These are phyloP conservation scores for Rhynchophorus ferrugineus DNA, from an alignment of 1,140 invertebrate genomes.

Conservation along the genomic window DNA sequence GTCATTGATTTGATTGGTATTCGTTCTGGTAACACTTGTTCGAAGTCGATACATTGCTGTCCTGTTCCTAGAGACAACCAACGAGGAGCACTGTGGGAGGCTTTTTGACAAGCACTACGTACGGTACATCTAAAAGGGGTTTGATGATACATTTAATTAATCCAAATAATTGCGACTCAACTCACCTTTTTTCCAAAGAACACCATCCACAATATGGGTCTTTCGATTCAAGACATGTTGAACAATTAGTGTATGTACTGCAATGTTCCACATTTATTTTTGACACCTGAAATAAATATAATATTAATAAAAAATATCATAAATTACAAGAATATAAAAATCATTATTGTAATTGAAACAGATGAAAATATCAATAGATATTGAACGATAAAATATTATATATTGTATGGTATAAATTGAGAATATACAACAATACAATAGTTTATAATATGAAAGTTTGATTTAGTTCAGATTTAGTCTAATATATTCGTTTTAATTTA, in stretches of 20 bases:
- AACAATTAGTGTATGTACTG: conserved; percentile 80
- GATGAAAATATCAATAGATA: too few species aligned
- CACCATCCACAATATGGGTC: conserved; percentile 99
- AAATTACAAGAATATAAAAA: too few species aligned
- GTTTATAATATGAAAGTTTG: too few species aligned
- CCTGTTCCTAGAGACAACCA: conserved; percentile 89
- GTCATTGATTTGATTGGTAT: conserved; percentile 80
- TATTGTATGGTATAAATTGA: too few species aligned
- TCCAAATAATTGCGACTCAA: conserved; percentile 2
- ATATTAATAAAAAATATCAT: too few species aligned
- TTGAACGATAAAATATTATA: too few species aligned
- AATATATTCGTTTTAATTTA: too few species aligned
- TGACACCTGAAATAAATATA: conserved; percentile 55
- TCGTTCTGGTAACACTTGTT: conserved; percentile 81
- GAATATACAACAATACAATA: too few species aligned
- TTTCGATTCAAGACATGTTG: conserved; percentile 78
- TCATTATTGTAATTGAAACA: too few species aligned
- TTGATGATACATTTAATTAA: background rate
- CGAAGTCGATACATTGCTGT: conserved; percentile 93
- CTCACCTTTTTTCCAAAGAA: conserved; percentile 83
- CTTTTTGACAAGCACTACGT: conserved; percentile 80
- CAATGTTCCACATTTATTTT: conserved; percentile 92
- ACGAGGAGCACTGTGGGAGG: conserved; percentile 76
- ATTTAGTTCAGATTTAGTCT: too few species aligned
- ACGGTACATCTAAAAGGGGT: conserved; percentile 67